Conservation (phyloP, 2,113 vertebrate species). For the Pelobates fuscus region DNA sequence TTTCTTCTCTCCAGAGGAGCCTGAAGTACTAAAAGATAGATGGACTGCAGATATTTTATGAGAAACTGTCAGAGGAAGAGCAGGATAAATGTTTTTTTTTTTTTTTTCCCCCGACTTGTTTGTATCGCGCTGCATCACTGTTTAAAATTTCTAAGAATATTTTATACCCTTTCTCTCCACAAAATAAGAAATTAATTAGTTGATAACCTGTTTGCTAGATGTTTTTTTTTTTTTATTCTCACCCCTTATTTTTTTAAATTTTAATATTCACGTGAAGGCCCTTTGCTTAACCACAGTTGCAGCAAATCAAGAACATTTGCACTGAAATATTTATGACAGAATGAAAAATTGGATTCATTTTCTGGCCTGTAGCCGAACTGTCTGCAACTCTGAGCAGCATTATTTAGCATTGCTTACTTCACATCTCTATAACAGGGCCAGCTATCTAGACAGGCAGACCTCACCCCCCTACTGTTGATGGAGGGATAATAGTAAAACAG, state of each 20-base stretch:
- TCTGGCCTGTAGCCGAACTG: slow-evolving; percentile 79
- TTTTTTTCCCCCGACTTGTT: slow-evolving; percentile 61
- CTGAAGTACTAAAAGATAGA: slow-evolving; percentile 83
- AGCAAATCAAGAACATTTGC: slow-evolving; percentile 82
- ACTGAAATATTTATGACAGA: slow-evolving; percentile 89
- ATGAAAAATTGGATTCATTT: slow-evolving; percentile 87
- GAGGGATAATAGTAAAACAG: slow-evolving; percentile 62
- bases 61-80: slow-evolving; percentile 86
- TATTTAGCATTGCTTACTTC: slow-evolving; percentile 70
- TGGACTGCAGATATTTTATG: slow-evolving; percentile 86
- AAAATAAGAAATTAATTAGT: slow-evolving; percentile 74
- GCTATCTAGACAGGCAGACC: slow-evolving; percentile 53
- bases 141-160: slow-evolving; percentile 67
- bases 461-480: slow-evolving; percentile 54
- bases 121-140: slow-evolving; percentile 70
- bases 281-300: slow-evolving; percentile 82
- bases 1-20: slow-evolving; percentile 85
- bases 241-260: slow-evolving; percentile 6
- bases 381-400: slow-evolving; percentile 72
- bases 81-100: slow-evolving; percentile 81
- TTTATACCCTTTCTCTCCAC: slow-evolving; percentile 48
- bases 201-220: slow-evolving; percentile 52
- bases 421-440: slow-evolving; percentile 59
- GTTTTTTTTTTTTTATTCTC: slow-evolving; percentile 57
- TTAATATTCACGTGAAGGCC: slow-evolving; percentile 76